Conservation (phyloP, 2,888 invertebrate species). For the Dorcus hopei region DNA sequence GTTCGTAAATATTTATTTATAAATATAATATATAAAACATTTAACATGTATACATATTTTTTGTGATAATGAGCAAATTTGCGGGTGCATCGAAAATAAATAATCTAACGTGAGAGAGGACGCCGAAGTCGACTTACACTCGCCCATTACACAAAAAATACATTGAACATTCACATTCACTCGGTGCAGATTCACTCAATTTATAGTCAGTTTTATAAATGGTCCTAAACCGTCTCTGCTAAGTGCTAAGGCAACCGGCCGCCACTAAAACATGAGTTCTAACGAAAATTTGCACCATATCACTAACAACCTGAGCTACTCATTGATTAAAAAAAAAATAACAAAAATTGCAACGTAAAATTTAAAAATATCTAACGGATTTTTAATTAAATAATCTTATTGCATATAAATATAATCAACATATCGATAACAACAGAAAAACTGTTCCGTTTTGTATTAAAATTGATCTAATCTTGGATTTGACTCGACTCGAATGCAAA, state of each 20-base stretch:
- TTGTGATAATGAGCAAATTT: slow-evolving; percentile 11
- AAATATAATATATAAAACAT: slow-evolving; percentile 25
- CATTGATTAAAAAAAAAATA: background rate
- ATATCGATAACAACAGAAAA: background rate
- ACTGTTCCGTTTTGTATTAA: background rate
- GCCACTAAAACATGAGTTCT: background rate
- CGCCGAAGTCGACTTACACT: slow-evolving; percentile 2
- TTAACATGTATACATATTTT: slow-evolving; percentile 17
- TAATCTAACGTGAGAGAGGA: slow-evolving; percentile 3
- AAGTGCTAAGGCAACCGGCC: background rate
- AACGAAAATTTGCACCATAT: slow-evolving; percentile 11
- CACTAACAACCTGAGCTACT: slow-evolving; percentile 11
- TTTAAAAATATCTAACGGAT: too few relatives aligned
- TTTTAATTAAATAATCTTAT: too few relatives aligned
- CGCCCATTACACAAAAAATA: slow-evolving; percentile 9
- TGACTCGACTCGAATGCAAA: too few relatives aligned
- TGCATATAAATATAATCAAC: background rate
- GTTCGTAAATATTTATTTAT: slow-evolving; percentile 20
- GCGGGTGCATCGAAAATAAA: slow-evolving; percentile 4
- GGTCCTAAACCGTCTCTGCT: slow-evolving; percentile 10
- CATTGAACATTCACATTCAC: slow-evolving; percentile 8
- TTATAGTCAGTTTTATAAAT: slow-evolving; percentile 10
- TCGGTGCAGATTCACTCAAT: background rate
- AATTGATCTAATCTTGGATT: too few relatives aligned
- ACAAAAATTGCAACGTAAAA: too few relatives aligned